phyloP scores from a whole-genome alignment of 2,113 vertebrate genomes.

The Ophthalmolycus amberensis region DNA sequence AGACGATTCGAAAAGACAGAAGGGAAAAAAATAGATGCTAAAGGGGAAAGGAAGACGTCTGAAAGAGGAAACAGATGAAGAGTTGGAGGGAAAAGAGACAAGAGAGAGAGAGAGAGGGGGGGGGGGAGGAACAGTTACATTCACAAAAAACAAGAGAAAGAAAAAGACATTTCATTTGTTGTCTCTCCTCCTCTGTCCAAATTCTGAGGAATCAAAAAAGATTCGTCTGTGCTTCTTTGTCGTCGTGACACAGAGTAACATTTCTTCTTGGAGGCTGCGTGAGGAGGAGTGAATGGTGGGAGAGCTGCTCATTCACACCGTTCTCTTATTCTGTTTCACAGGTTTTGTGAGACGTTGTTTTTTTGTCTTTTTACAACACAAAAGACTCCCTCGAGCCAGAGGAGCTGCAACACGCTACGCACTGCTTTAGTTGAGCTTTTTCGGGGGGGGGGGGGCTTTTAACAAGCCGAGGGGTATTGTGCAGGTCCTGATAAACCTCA shows the following conservation, averaged over 20 bases:
- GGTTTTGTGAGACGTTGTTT: slow-evolving; percentile 43
- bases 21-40: slow-evolving; percentile 21
- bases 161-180: slow-evolving; percentile 49
- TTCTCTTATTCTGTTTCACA: slow-evolving; percentile 55
- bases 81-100: not conserved
- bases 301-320: slow-evolving; percentile 61
- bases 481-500: slow-evolving; percentile 78
- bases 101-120: not conserved
- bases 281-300: slow-evolving; percentile 50
- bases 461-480: slow-evolving; percentile 78
- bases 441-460: not conserved
- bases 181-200: slow-evolving; percentile 17
- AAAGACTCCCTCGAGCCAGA: slow-evolving; percentile 54
- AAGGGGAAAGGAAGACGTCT: not conserved
- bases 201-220: slow-evolving; percentile 49
- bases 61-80: not conserved
- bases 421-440: slow-evolving; percentile 31
- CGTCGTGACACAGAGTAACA: slow-evolving; percentile 54
- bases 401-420: slow-evolving; percentile 47
- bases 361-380: slow-evolving; percentile 42
- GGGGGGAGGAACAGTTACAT: slow-evolving; percentile 45
- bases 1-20: not conserved
- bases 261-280: slow-evolving; percentile 19
- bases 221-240: slow-evolving; percentile 37
- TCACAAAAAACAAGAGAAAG: slow-evolving; percentile 28